Percentiles rank a stretch among this genome's conserved stretches.
phyloP scores from a whole-genome alignment of 1,140 invertebrate genomes.

The Drosophila nasuta region DNA sequence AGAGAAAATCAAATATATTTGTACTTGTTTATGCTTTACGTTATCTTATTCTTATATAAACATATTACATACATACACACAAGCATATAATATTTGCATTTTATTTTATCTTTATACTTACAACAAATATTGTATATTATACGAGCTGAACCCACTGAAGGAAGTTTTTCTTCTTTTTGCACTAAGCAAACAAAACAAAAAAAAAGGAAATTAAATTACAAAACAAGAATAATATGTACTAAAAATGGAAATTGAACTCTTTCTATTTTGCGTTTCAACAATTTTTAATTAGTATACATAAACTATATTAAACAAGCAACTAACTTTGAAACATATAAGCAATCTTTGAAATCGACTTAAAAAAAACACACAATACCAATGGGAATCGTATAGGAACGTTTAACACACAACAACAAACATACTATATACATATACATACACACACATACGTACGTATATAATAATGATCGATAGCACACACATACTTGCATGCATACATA shows the following conservation, averaged over 20 bases:
- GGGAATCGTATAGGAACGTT: slow-evolving; percentile 46
- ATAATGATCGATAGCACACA: slow-evolving; percentile 7
- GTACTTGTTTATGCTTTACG: slow-evolving; percentile 61
- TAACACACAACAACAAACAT: slow-evolving; percentile 39
- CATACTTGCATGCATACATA: slow-evolving; percentile 49
- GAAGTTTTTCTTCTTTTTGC: slow-evolving; percentile 76
- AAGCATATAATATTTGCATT: slow-evolving; percentile 67
- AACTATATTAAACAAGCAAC: slow-evolving; percentile 65
- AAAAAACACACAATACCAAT: slow-evolving; percentile 39
- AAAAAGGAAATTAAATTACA: slow-evolving; percentile 19
- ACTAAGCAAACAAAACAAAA: slow-evolving; percentile 66
- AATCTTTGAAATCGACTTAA: slow-evolving; percentile 79
- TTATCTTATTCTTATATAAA: slow-evolving; percentile 27
- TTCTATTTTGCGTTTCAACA: slow-evolving; percentile 60
- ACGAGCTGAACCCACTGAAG: slow-evolving; percentile 82
- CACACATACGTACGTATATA: slow-evolving; percentile 9
- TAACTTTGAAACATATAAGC: slow-evolving; percentile 81
- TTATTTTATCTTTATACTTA: slow-evolving; percentile 76
- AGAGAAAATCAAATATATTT: slow-evolving; percentile 53
- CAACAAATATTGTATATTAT: slow-evolving; percentile 59
- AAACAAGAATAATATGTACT: slow-evolving; percentile 36
- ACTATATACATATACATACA: slow-evolving; percentile 43
- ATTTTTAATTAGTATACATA: slow-evolving; percentile 51
- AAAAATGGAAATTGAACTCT: slow-evolving; percentile 31
- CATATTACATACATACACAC: slow-evolving; percentile 33